Percentiles rank a stretch among this genome's conserved stretches.
phyloP scores from a whole-genome alignment of 2,888 invertebrate species.

The Tetragnatha montana region DNA sequence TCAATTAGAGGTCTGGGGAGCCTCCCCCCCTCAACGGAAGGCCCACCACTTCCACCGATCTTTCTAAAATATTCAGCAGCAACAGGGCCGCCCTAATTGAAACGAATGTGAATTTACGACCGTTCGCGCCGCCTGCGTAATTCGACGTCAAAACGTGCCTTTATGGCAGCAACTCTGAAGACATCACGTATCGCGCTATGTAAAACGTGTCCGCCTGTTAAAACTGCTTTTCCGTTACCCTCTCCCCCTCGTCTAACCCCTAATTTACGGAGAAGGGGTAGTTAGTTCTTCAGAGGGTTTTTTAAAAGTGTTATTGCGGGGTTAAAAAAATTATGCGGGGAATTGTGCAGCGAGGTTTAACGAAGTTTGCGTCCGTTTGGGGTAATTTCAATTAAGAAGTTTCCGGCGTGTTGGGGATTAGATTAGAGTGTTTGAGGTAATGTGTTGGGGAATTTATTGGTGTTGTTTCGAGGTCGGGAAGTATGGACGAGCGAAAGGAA shows the following conservation, averaged over 20 bases:
- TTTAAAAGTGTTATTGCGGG: constrained; percentile 24
- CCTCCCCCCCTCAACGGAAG: constrained; percentile 15
- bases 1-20: constrained; percentile 35
- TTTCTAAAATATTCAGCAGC: constrained; percentile 65
- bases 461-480: neutral
- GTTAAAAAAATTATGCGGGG: constrained; percentile 41
- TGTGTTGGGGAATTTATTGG: neutral
- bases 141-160: constrained; percentile 55
- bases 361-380: constrained; percentile 39
- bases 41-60: constrained; percentile 32
- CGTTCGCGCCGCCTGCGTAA: constrained; percentile 39
- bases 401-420: constrained; percentile 1
- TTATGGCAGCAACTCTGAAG: constrained; percentile 48
- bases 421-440: constrained; percentile 1
- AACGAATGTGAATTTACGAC: constrained; percentile 67
- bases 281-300: neutral
- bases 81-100: constrained; percentile 58
- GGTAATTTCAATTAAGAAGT: constrained; percentile 62
- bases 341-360: constrained; percentile 43
- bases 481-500: neutral
- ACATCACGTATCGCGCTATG: constrained; percentile 54
- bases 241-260: neutral
- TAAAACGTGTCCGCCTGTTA: constrained; percentile 56
- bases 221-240: constrained; percentile 18
- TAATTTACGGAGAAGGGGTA: neutral